Evolutionary conservation across 2,797 vertebrate genomes (phyloP), one percentile per base, ranked within the genome.

Genomic region (Myotis vivesi): DNA sequence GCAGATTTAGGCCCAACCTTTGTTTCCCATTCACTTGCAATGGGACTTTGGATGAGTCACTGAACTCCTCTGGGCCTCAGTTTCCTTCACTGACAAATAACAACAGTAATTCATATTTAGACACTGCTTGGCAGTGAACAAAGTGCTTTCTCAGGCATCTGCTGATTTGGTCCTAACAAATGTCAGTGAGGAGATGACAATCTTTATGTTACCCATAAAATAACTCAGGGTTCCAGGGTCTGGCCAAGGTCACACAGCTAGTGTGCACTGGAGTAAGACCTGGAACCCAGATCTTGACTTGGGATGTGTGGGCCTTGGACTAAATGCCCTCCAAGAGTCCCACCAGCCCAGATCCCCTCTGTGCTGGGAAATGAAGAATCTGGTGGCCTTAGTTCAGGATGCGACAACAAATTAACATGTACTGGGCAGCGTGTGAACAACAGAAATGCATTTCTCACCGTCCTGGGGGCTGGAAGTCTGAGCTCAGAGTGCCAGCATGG

Each of bases 51-150:
- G 49, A 38, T 5, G 85, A 62, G n/a, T 84, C 49, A 28, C 22
- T 41, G 64, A 17, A 36, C 38, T 51, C 89, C n/a, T 59, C 49
- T 68, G 69, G 64, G 69, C 85, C 82, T 93, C 77, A 49, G 73
- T 87, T 96, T 95, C 91, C 69, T 91, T 93, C 36, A 4, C 0
- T 68, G 91, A 82, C 25, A 94, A 85, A 41, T 44, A 82, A 46
- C 44, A 46, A 19, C 20, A 76, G 6, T 76, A 79, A 80, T 44
- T 81, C 53, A 81, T 7, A 71, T 81, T 91, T 62, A 33, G 9
- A 15, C 30, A 53, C 66, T n/a, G 25, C 46, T 83, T 77, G 83
- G 66, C n/a, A 8, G 4, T 71, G 68, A 75, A 38, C 49, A 68
- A 69, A 53, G 36, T 16, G 36, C 28, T 49, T 79, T 71, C n/a